Base-by-base conservation (phyloP, 2,888 invertebrate species). In the Agrochola lychnidis region DNA sequence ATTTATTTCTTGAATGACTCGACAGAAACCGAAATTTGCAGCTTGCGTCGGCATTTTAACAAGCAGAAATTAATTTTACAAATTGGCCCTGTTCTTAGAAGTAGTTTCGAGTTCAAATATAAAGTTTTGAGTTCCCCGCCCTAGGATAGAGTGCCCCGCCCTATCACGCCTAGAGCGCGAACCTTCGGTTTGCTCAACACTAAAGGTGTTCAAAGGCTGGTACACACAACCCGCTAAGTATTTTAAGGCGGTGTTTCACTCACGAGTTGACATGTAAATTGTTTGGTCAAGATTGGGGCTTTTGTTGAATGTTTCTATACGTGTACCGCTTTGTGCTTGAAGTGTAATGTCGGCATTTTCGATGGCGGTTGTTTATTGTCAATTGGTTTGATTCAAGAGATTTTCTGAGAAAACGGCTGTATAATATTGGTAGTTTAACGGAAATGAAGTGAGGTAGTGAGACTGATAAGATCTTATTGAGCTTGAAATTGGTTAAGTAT, bases 1-100 rank as follows among this genome's bases (percentile, higher is more conserved):
- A 83, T 82, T 81, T 82, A 85, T 81, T 77, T 63, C 59, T 72
- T 40, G 40, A 62, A 91, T 91, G 88, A 91, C 83, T 84, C 73
- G 73, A 73, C 87, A 82, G 10, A 70, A 83, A 80, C 66, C 73
- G 69, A 77, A 83, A 71, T 70, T 87, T 79, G 89, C 92, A 93
- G 87, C 90, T 91, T 90, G 89, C 85, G 88, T 87, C 91, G 90
- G 90, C 90, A 71, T 76, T 76, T 81, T 87, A 87, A 90, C 72
- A 80, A 75, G 85, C 80, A 80, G 80, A 89, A 91, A 94, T 94
- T 93, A 94, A 94, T 94, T 90, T 88, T 90, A 92, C 94, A 94
- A 96, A 95, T 95, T 94, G 94, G 90, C 85, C 79, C 82, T 83
- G 61, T 93, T 92, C 93, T 86, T 56, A 77, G 92, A 94, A 94